A percentile compares a stretch with the other conserved stretches of the same genome.
phyloP scores from a whole-genome alignment of 2,888 invertebrate species.

The Campaea margaritaria region DNA sequence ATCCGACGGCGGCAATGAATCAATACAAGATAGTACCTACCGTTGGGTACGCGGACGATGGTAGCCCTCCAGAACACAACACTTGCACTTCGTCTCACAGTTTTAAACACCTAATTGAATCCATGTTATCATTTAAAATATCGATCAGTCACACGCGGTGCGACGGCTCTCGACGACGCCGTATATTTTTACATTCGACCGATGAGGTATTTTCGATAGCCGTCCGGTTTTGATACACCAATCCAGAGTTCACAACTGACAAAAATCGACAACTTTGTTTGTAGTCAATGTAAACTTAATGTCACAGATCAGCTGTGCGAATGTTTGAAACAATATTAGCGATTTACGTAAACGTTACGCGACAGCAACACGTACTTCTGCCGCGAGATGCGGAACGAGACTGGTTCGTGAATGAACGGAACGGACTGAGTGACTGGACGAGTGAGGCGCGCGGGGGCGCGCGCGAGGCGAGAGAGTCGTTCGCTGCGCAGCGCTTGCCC shows the following conservation, averaged over 20 bases:
- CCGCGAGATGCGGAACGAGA: constrained; percentile 66
- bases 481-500: constrained; percentile 34
- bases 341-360: constrained; percentile 57
- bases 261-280: constrained; percentile 31
- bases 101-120: constrained; percentile 81
- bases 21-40: constrained; percentile 62
- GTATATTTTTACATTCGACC: constrained; percentile 81
- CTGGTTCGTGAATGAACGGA: constrained; percentile 72
- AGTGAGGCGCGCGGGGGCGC: constrained; percentile 44
- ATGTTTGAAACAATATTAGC: constrained; percentile 78
- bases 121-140: constrained; percentile 85
- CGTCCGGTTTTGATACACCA: constrained; percentile 54
- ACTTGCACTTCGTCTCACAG: constrained; percentile 65
- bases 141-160: constrained; percentile 83
- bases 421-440: constrained; percentile 52
- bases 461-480: constrained; percentile 44
- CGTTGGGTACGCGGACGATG: constrained; percentile 41
- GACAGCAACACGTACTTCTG: constrained; percentile 42
- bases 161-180: constrained; percentile 75
- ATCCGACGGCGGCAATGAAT: constrained; percentile 70
- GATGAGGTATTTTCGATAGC: constrained; percentile 72
- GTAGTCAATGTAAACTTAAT: constrained; percentile 52
- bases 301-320: constrained; percentile 80
- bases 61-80: constrained; percentile 56
- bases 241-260: constrained; percentile 44